phyloP scores from a whole-genome alignment of 2,888 invertebrate species.

The Nebria salina region DNA sequence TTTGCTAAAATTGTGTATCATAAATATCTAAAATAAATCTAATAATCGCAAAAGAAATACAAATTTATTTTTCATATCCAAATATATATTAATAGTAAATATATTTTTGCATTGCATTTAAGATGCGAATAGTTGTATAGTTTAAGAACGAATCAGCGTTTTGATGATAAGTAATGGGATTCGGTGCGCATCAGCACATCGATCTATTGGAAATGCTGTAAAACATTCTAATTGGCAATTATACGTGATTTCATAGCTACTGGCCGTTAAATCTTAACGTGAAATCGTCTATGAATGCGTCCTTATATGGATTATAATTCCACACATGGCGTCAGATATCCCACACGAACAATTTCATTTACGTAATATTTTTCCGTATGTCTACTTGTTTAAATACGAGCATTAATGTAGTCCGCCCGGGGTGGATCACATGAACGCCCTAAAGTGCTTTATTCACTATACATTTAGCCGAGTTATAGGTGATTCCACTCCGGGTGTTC shows the following conservation, averaged over 20 bases:
- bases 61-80: too few relatives aligned
- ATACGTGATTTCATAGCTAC: constrained; percentile 41
- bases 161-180: not conserved
- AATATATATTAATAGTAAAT: too few relatives aligned
- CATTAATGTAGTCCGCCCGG: constrained; percentile 14
- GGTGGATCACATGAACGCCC: constrained; percentile 33
- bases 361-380: not conserved
- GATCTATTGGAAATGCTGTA: constrained; percentile 41
- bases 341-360: not conserved
- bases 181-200: not conserved
- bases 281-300: constrained; percentile 32
- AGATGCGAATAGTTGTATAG: not conserved
- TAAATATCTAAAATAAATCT: too few relatives aligned
- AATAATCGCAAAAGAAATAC: too few relatives aligned
- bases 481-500: too few relatives aligned
- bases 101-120: not conserved
- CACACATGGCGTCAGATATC: not conserved
- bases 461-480: not conserved
- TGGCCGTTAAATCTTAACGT: constrained; percentile 44
- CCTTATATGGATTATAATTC: constrained; percentile 13
- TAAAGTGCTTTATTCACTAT: constrained; percentile 39
- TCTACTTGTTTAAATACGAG: constrained; percentile 17
- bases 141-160: not conserved
- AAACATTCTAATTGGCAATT: constrained; percentile 46
- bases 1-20: too few relatives aligned